Evolutionary conservation across 2,113 vertebrate species (phyloP), one percentile per base, ranked within the genome.

Genomic region (Sinocyclocheilus grahami): DNA sequence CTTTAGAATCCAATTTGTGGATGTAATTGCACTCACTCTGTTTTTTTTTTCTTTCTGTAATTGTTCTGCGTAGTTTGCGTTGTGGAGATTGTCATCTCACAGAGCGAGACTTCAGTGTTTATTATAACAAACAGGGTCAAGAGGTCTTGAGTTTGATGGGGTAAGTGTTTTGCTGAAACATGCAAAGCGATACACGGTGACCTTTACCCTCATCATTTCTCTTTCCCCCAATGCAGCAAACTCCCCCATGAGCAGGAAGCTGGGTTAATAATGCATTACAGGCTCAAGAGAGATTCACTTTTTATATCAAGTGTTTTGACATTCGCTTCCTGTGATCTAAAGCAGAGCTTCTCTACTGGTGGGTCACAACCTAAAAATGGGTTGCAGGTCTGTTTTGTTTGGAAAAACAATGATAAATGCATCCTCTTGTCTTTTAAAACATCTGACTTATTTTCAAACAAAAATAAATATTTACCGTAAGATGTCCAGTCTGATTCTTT

Each of bases 1-100:
- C 71, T 65, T 90, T 86, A 88, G 88, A 90, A 89, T 90, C 88
- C 88, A 88, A 86, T 90, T 92, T 86, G 80, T n/a, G 55, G 87
- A 58, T 30, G 80, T 90, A 90, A 91, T 90, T 91, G 85, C 86
- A 87, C 86, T 89, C 78, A 87, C 85, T 87, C 79, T 75, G 71
- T 75, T 8, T 83, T 86, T 55, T 53, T 3, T 9, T 37, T 72
- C 42, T 81, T 48, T 46, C 37, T 81, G 84, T 89, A 88, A 90
- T 88, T 87, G 84, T 82, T 87, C 83, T 60, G 27, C 55, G 48
- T 48, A 81, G 67, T 86, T 83, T 83, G 88, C 82, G 84, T 82
- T 75, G 69, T 24, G 67, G 83, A 78, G 83, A 33, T 33, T 33
- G 42, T 46, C 8, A 11, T 10, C 9, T 88, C 72, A 83, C 80